These are phyloP conservation scores for Heliornis fulica DNA, from an alignment of 2,113 vertebrate genomes.

Conservation along the genomic window DNA sequence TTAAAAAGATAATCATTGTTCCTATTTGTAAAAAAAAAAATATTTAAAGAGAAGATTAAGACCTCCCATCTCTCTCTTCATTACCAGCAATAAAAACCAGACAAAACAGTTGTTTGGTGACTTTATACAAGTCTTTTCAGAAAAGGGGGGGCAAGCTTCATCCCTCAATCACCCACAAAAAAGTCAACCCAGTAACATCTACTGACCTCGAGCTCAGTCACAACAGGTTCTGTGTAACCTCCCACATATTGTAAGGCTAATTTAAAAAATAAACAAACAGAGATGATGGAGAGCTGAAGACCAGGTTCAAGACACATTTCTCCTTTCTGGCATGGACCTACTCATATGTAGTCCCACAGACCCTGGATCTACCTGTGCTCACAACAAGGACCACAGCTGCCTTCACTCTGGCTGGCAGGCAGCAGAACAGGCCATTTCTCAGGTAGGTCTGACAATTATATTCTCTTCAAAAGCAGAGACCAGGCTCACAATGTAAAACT, in stretches of 20 bases:
- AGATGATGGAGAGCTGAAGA: neutral
- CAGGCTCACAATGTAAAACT: fast-evolving
- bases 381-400: neutral
- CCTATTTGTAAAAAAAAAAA: neutral
- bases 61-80: neutral
- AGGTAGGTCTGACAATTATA: neutral
- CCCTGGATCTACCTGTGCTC: too few species aligned
- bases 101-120: neutral
- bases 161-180: neutral
- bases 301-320: neutral
- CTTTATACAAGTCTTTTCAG: neutral
- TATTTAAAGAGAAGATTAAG: neutral
- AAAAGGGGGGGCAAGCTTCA: neutral
- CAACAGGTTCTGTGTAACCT: neutral
- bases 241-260: neutral
- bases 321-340: fast-evolving
- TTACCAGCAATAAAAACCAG: neutral
- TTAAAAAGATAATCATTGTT: too few species aligned
- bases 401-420: neutral
- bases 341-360: fast-evolving
- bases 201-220: neutral
- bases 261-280: neutral
- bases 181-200: neutral
- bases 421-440: neutral
- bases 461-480: neutral